Evolutionary conservation across 2,797 vertebrate genomes (phyloP).

Genomic region (Vespertilio murinus): DNA sequence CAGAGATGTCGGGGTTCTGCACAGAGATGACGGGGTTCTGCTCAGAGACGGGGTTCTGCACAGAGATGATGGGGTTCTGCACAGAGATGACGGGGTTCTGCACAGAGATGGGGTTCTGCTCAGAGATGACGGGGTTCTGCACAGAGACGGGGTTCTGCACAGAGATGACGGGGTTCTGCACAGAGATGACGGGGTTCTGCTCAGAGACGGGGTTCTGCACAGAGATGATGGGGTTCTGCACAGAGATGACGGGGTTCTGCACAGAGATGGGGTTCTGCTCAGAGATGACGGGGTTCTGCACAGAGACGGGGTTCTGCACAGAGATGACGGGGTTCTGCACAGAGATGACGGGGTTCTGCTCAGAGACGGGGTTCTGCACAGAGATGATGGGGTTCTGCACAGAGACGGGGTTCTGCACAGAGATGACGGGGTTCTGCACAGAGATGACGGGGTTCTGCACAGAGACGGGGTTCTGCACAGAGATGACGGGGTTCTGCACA

Average conservation of each 20-base stretch:
- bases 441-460: slow-evolving; percentile 21
- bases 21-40: not conserved
- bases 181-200: not conserved
- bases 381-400: slow-evolving; percentile 21
- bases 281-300: too few relatives aligned
- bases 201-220: not conserved
- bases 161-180: not conserved
- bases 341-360: not conserved
- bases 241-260: not conserved
- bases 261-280: not conserved
- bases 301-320: not conserved
- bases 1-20: not conserved
- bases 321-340: not conserved
- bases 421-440: too few relatives aligned
- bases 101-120: not conserved
- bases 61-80: not conserved
- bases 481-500: slow-evolving; percentile 13
- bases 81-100: not conserved
- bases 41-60: not conserved
- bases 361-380: not conserved
- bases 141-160: not conserved
- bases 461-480: too few relatives aligned
- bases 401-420: not conserved
- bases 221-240: not conserved
- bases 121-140: too few relatives aligned